Conservation (phyloP, 2,888 invertebrate genomes). For the Agrochola circellaris region DNA sequence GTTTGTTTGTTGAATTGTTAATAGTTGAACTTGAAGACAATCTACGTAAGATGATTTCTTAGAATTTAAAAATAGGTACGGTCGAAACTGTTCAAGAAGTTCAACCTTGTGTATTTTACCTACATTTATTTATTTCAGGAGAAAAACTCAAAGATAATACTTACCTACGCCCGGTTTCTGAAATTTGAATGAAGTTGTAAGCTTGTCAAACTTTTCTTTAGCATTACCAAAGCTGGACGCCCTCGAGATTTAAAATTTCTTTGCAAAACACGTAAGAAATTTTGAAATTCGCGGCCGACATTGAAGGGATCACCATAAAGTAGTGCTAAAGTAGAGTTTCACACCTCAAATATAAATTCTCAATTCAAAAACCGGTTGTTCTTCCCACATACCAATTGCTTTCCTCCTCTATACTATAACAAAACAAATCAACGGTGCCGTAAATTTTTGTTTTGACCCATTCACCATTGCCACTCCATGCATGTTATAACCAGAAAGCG, state of each 20-base stretch:
- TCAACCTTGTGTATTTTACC: background rate
- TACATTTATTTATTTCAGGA: background rate
- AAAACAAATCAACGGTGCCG: background rate
- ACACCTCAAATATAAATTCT: background rate
- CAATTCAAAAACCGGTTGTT: background rate
- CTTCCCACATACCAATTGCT: background rate
- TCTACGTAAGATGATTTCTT: background rate
- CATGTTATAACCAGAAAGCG: background rate
- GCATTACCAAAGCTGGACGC: no score
- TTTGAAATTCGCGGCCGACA: background rate
- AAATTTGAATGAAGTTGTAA: background rate
- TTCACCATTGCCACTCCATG: background rate
- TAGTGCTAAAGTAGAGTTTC: background rate
- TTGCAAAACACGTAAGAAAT: background rate
- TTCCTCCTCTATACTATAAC: background rate
- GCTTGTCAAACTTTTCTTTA: background rate
- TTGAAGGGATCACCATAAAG: background rate
- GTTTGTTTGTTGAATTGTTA: conserved; percentile 11
- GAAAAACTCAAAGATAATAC: background rate
- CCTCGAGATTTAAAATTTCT: background rate
- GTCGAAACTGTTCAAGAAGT: background rate
- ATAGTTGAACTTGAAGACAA: background rate
- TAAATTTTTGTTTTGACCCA: no score
- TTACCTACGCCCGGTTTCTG: background rate
- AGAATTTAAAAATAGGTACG: background rate